Base-by-base conservation (phyloP, 30 jellyfish, hydroid and myxozoan genomes). In the Pseudorhiza aurosa region DNA sequence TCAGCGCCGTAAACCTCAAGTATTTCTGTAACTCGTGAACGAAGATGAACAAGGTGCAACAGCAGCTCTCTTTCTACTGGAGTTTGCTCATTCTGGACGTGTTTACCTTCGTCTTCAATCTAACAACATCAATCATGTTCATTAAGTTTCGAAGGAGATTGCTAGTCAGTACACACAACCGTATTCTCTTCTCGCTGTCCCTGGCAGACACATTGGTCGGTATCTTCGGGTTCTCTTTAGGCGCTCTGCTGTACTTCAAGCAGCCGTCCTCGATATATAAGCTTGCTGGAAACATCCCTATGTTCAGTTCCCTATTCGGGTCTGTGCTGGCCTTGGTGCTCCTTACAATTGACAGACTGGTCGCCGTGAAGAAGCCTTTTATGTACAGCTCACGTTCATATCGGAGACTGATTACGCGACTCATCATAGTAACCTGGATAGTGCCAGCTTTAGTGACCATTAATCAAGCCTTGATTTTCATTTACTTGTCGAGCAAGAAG, bases 161-260 rank as follows among this genome's bases (percentile, higher is more conserved):
- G 17, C 84, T 80, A 1, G 77, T 43, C 28, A 62, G 53, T 27
- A 80, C 77, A 11, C 91, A 80, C 50, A 80, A 80, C 91, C 43
- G 91, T 0, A 80, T 80, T 21, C 78, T 80, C 68, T 80, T 70
- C 77, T 80, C 91, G 7, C 45, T 80, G 81, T 77, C 91, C 9
- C 53, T 80, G 9, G 91, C 91, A 35, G 91, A 80, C 31, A 59
- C 91, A 26, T 28, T 80, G 11, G 91, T 80, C 12, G 91, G 91
- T 10, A 36, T 70, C 14, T 80, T 80, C 25, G 83, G 84, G 10
- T 45, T 70, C 26, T 25, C 51, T 26, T 45, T 80, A 18, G 91
- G 91, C 9, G 59, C 37, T 49, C 43, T 65, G 24, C 91, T 80
- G 35, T 80, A 62, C 36, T 26, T 35, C 24, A 80, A 80, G 44